Conservation (phyloP, 2,888 invertebrate species). For the Auanema freiburgensis region DNA sequence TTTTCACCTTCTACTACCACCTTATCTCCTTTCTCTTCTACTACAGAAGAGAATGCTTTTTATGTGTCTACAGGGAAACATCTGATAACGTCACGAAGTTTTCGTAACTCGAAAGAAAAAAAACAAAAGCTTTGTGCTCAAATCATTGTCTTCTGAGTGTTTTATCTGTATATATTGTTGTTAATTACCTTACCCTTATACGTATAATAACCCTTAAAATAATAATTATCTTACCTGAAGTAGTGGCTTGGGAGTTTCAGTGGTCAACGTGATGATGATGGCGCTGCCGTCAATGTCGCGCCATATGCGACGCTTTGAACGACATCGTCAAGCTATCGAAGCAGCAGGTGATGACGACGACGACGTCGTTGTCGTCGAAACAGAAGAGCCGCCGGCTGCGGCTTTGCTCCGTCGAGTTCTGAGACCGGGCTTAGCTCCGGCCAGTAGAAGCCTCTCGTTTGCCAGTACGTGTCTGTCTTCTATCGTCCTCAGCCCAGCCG, state of each 20-base stretch:
- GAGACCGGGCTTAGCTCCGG: conserved; percentile 29
- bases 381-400: conserved; percentile 22
- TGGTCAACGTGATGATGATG: conserved; percentile 63
- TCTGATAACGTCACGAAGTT: no score
- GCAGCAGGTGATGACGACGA: conserved; percentile 57
- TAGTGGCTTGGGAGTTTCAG: conserved; percentile 33
- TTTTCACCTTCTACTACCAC: conserved; percentile 8
- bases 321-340: conserved; percentile 58
- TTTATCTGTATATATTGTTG: neutral
- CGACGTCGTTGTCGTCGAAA: conserved; percentile 28
- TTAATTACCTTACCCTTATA: neutral
- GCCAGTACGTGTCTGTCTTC: conserved; percentile 18
- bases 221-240: neutral
- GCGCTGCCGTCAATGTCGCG: conserved; percentile 61
- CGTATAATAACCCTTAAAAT: neutral
- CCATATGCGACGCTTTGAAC: conserved; percentile 57
- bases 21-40: neutral
- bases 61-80: neutral
- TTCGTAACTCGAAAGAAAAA: no score
- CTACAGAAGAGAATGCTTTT: neutral
- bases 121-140: no score
- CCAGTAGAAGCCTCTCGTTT: conserved; percentile 24
- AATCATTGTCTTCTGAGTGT: no score
- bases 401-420: conserved; percentile 24
- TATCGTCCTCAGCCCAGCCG: neutral